Evolutionary conservation across 37 sponge, comb jelly and placozoan species (phyloP), one percentile per base, ranked within the genome.

Genomic region (Lycopodina hypogea): DNA sequence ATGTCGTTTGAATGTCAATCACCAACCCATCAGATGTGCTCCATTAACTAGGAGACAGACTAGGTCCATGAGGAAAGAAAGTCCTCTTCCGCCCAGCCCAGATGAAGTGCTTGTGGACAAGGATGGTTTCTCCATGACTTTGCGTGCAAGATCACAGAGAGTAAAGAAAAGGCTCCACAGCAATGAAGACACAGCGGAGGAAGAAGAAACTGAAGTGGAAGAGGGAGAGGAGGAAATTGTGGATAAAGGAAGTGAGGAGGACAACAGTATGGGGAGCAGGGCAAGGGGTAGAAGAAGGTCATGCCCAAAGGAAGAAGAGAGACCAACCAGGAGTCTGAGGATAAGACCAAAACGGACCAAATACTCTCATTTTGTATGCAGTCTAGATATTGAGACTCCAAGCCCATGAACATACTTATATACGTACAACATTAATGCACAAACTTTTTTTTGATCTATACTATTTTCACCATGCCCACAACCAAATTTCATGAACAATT

Each of bases 101-200:
- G 66, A 65, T 32, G 34, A 30, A 29, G 26, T 32, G 9, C 30
- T 32, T 65, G 53, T 64, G 15, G 66, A 40, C 1, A 3, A 42
- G 70, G 60, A 69, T 7, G 45, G 56, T 4, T 56, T 58, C 35
- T 48, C 53, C 53, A 71, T 80, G 80, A 80, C 80, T 1, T 71
- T 71, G 14, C 57, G 80, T 12, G 40, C 21, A 9, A 76, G 76
- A 37, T 39, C 39, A n/a, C 62, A 62, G n/a, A 30, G 66, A 14
- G 28, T 42, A 1, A n/a, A 30, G 23, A 62, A 63, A 9, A 45
- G 48, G 48, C 9, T 45, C 9, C 9, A 45, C 9, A 67, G 61
- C 12, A 61, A 63, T 36, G 48, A 40, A 9, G 65, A 72, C 32
- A 66, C 60, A 24, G 51, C 42, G 48, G 81, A 57, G 38, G 65